phyloP scores from a whole-genome alignment of 2,113 vertebrate species.

The Rhineura floridana region DNA sequence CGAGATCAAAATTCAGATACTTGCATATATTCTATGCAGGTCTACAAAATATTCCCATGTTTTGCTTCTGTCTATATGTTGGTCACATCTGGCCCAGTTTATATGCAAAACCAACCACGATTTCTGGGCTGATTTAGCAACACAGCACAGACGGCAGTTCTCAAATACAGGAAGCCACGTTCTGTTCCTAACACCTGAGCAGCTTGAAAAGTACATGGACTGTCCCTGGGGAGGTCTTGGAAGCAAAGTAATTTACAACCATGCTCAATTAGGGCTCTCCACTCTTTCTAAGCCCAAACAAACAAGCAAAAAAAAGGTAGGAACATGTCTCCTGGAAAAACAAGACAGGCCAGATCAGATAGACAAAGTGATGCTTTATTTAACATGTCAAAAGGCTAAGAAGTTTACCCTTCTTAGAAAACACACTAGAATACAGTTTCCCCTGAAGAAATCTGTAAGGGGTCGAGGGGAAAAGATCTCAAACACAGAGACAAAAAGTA shows the following conservation, averaged over 20 bases:
- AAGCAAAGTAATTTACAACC: not conserved
- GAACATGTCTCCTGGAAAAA: constrained; percentile 27
- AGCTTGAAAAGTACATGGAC: not conserved
- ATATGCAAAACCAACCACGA: not conserved
- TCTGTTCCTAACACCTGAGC: not conserved
- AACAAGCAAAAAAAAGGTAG: not conserved
- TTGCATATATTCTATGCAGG: not conserved
- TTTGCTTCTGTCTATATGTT: not conserved
- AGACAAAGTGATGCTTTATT: constrained; percentile 45
- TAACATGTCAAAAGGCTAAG: constrained; percentile 25
- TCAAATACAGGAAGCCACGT: not conserved
- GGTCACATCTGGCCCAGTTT: not conserved
- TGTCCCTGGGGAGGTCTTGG: not conserved
- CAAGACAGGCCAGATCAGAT: constrained; percentile 41
- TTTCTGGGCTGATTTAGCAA: not conserved
- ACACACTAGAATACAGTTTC: constrained; percentile 29
- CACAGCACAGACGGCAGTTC: not conserved
- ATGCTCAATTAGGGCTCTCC: not conserved
- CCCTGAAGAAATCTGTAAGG: constrained; percentile 7
- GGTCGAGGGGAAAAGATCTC: constrained; percentile 12
- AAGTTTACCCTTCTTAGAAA: constrained; percentile 27
- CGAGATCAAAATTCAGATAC: not conserved
- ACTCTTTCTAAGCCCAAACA: not conserved
- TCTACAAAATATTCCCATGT: not conserved
- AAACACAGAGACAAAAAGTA: constrained; percentile 14